These are phyloP conservation scores for Apamea anceps DNA, from an alignment of 2,888 invertebrate species.

Conservation along the genomic window DNA sequence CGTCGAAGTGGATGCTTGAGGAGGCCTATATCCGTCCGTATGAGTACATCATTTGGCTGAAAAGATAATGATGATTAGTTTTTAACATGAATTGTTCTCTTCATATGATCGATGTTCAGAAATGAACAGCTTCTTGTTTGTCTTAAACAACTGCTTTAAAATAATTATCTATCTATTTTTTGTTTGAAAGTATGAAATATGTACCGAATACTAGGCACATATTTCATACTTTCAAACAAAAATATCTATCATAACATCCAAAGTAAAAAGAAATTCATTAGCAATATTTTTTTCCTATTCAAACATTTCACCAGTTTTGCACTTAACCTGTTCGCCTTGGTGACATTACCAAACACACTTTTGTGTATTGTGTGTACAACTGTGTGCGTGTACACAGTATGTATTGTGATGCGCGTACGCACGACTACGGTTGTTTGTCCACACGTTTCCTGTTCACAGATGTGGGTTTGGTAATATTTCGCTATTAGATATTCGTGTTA, in stretches of 20 bases:
- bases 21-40: too few species aligned
- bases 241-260: not conserved
- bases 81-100: too few species aligned
- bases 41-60: too few species aligned
- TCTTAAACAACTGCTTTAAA: not conserved
- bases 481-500: slow-evolving; percentile 46
- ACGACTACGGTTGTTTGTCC: slow-evolving; percentile 40
- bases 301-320: slow-evolving; percentile 55
- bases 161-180: too few species aligned
- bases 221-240: not conserved
- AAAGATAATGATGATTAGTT: too few species aligned
- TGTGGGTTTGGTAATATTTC: slow-evolving; percentile 50
- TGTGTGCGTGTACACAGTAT: slow-evolving; percentile 45
- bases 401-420: slow-evolving; percentile 54
- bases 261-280: slow-evolving; percentile 7
- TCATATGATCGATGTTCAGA: not conserved
- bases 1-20: too few species aligned
- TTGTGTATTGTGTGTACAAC: slow-evolving; percentile 63
- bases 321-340: slow-evolving; percentile 63
- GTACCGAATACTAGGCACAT: not conserved
- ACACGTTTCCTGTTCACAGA: slow-evolving; percentile 44
- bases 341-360: slow-evolving; percentile 54
- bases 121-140: not conserved
- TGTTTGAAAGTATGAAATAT: too few species aligned
- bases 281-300: slow-evolving; percentile 7